Percentiles rank a stretch among this genome's conserved stretches.
Conservation (phyloP, 1,140 invertebrate species). For the Ylistrum balloti region DNA sequence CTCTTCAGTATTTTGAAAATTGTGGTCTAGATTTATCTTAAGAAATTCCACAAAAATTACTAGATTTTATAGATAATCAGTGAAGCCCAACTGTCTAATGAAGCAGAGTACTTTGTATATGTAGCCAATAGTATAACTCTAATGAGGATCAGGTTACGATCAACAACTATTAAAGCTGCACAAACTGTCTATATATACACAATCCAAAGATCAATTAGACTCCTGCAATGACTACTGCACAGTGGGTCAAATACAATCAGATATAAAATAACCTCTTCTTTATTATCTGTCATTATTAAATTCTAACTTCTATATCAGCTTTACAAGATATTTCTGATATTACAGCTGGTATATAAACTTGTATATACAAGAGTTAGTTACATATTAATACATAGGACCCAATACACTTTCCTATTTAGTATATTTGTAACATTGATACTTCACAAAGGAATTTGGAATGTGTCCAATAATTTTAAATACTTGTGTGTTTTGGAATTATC, state of each 20-base stretch:
- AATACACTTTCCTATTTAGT: neutral
- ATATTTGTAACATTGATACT: neutral
- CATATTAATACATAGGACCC: neutral
- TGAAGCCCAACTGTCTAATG: no score
- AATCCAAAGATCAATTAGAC: neutral
- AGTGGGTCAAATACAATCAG: neutral
- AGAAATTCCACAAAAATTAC: no score
- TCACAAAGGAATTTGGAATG: neutral
- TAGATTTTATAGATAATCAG: no score
- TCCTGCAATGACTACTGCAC: neutral
- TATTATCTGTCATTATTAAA: neutral
- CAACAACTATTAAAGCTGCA: slow-evolving; percentile 8
- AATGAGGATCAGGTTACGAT: neutral
- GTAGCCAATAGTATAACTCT: no score
- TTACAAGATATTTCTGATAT: neutral
- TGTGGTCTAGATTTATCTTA: no score
- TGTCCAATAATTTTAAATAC: neutral
- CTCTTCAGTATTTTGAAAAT: no score
- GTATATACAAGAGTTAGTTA: neutral
- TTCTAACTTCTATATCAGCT: neutral
- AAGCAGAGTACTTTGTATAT: no score
- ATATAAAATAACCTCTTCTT: neutral
- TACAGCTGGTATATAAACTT: neutral
- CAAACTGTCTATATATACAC: neutral
- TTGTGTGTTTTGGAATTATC: neutral